Evolutionary conservation across 2,888 invertebrate species (phyloP).

Genomic region (Thyatira batis): DNA sequence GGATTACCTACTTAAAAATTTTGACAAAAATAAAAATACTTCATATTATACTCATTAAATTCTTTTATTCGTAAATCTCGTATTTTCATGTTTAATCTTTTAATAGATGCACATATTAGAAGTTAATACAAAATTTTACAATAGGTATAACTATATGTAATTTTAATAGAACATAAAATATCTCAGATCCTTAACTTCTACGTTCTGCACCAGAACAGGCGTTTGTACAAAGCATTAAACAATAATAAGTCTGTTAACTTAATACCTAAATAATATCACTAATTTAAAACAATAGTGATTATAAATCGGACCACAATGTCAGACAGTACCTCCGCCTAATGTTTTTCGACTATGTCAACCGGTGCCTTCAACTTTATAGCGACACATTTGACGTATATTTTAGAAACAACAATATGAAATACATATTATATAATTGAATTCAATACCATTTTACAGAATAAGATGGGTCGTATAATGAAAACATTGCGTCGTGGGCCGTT

Average conservation of each 20-base stretch:
- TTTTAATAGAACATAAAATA: neutral
- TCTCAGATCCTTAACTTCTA: neutral
- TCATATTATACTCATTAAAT: neutral
- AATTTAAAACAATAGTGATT: neutral
- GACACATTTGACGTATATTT: too few species aligned
- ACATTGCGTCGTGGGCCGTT: too few species aligned
- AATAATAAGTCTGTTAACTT: neutral
- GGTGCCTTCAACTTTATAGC: too few species aligned
- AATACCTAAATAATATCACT: neutral
- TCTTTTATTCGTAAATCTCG: conserved; percentile 34
- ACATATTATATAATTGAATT: too few species aligned
- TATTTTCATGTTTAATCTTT: conserved; percentile 7
- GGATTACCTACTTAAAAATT: too few species aligned
- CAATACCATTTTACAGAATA: too few species aligned
- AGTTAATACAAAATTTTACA: conserved; percentile 20
- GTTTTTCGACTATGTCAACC: neutral
- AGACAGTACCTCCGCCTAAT: neutral
- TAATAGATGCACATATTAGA: conserved; percentile 1
- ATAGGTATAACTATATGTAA: neutral
- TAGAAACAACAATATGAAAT: too few species aligned
- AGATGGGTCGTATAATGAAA: too few species aligned
- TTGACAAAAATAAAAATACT: conserved; percentile 10
- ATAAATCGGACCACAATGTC: neutral
- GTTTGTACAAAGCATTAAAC: neutral
- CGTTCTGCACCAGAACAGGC: neutral